Evolutionary conservation across 2,888 invertebrate species (phyloP).

Genomic region (Oscheius myriophilus): DNA sequence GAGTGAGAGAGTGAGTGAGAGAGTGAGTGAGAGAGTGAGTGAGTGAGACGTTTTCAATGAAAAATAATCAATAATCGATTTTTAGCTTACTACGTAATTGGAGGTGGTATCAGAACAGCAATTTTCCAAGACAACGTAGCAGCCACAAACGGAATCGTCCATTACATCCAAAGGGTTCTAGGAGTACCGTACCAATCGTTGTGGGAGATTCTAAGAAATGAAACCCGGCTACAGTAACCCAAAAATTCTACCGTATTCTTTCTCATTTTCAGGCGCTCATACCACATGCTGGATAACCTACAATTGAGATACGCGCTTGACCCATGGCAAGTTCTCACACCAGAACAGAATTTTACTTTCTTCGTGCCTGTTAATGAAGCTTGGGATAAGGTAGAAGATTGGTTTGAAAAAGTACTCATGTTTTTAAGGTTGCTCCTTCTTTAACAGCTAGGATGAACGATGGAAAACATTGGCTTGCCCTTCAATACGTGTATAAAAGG

Average conservation of each 20-base stretch:
- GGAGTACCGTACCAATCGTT: constrained; percentile 70
- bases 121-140: constrained; percentile 70
- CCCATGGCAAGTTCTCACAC: constrained; percentile 70
- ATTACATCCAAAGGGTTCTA: constrained; percentile 71
- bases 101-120: constrained; percentile 70
- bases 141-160: constrained; percentile 70
- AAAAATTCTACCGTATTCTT: neutral
- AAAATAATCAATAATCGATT: neutral
- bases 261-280: constrained; percentile 54
- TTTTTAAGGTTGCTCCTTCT: constrained; percentile 52
- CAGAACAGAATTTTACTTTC: constrained; percentile 80
- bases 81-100: constrained; percentile 71
- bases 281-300: constrained; percentile 64
- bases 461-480: constrained; percentile 68
- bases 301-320: constrained; percentile 68
- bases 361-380: constrained; percentile 90
- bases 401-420: neutral
- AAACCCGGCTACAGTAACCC: constrained; percentile 62
- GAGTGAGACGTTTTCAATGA: no score
- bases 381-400: constrained; percentile 79
- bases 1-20: no score
- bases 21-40: no score
- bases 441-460: constrained; percentile 65
- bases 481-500: constrained; percentile 78
- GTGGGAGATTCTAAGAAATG: constrained; percentile 69